phyloP scores from a whole-genome alignment of 2,888 invertebrate genomes.

The Sphecodes monilicornis region DNA sequence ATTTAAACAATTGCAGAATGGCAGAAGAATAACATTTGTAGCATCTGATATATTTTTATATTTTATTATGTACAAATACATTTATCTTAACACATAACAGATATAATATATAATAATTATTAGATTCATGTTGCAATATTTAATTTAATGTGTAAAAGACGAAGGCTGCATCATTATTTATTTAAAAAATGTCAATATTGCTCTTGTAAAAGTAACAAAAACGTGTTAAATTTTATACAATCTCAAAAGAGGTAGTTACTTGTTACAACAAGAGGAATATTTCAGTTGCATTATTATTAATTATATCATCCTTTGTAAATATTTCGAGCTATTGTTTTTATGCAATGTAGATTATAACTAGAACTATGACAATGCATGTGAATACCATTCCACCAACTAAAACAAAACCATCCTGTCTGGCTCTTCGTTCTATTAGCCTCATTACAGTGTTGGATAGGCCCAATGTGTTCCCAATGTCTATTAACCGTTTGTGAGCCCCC shows the following conservation, averaged over 20 bases:
- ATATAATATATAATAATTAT: conserved; percentile 28
- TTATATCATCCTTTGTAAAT: conserved; percentile 15
- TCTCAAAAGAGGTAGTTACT: background rate
- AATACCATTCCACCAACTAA: conserved; percentile 94
- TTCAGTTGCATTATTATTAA: conserved; percentile 7
- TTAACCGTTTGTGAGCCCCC: conserved; percentile 93
- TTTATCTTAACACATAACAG: conserved; percentile 16
- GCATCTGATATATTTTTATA: conserved; percentile 5
- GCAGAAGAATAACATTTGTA: background rate
- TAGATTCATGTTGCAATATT: background rate
- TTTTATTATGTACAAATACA: conserved; percentile 56
- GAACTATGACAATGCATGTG: conserved; percentile 91
- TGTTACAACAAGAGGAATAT: background rate
- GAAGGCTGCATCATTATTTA: conserved; percentile 12
- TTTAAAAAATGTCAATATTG: background rate
- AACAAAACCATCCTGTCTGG: conserved; percentile 94
- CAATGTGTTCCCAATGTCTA: conserved; percentile 95
- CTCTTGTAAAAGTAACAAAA: conserved; percentile 22
- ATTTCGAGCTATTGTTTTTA: conserved; percentile 27
- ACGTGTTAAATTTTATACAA: conserved; percentile 6
- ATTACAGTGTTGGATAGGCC: conserved; percentile 98
- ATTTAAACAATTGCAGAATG: background rate
- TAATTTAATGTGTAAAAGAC: background rate
- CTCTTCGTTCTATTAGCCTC: conserved; percentile 95
- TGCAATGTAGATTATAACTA: conserved; percentile 89